phyloP scores from a whole-genome alignment of 2,888 invertebrate genomes.

The Epinotia brunnichana region DNA sequence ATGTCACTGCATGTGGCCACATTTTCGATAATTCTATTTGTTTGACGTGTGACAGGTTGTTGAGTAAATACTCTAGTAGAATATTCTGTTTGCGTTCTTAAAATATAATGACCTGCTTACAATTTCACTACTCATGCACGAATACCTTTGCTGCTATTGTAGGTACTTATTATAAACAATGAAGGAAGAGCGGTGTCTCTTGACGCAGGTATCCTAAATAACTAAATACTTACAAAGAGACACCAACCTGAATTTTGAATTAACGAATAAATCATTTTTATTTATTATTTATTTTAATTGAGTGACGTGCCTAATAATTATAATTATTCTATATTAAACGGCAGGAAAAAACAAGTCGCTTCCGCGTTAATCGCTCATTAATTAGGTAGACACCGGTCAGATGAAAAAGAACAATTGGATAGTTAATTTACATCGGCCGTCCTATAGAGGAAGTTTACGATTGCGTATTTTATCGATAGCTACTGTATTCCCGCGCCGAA shows the following conservation, averaged over 20 bases:
- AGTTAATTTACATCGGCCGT: conserved; percentile 80
- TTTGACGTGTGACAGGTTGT: conserved; percentile 18
- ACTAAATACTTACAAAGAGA: too few species aligned
- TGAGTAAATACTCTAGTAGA: background rate
- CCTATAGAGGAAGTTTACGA: conserved; percentile 79
- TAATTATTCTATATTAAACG: too few species aligned
- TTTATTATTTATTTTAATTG: too few species aligned
- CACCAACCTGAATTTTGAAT: too few species aligned
- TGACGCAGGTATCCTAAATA: too few species aligned
- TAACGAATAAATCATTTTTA: too few species aligned
- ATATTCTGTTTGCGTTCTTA: background rate
- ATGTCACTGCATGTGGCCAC: conserved; percentile 31
- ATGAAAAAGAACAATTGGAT: conserved; percentile 78
- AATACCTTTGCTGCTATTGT: too few species aligned
- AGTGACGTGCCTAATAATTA: too few species aligned
- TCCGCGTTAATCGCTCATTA: conserved; percentile 49
- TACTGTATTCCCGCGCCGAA: conserved; percentile 67
- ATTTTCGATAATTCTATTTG: conserved; percentile 34
- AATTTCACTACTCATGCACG: background rate
- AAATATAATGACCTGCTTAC: too few species aligned
- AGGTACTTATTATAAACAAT: too few species aligned
- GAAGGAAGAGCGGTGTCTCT: too few species aligned
- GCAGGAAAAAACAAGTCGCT: background rate
- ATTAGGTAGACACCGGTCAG: conserved; percentile 68
- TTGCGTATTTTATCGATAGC: conserved; percentile 79